Percentiles rank a stretch among this genome's conserved stretches.
Evolutionary conservation across 2,888 invertebrate genomes (phyloP).

Genomic region (Nemurella pictetii): DNA sequence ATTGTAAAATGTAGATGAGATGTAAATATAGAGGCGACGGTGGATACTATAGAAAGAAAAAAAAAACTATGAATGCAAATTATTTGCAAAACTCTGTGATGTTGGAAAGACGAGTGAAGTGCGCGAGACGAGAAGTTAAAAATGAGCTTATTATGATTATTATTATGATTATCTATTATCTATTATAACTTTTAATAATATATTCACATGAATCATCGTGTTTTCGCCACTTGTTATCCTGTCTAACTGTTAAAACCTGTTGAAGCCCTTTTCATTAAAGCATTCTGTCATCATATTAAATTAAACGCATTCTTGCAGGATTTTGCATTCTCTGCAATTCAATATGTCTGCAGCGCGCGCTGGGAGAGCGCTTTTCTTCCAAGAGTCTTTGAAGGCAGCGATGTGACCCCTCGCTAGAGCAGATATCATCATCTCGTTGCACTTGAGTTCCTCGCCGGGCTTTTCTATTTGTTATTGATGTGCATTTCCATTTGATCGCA

Average conservation of each 20-base stretch:
- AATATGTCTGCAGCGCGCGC: too few species aligned
- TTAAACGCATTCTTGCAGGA: too few species aligned
- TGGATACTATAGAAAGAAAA: not conserved
- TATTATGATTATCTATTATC: not conserved
- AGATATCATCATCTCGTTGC: too few species aligned
- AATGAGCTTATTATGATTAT: slow-evolving; percentile 30
- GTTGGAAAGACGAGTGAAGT: not conserved
- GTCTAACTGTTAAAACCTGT: not conserved
- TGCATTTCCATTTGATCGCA: too few species aligned
- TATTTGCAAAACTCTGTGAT: slow-evolving; percentile 26
- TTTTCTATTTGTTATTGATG: too few species aligned
- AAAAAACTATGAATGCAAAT: slow-evolving; percentile 1
- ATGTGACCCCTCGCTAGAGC: too few species aligned
- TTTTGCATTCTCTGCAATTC: too few species aligned
- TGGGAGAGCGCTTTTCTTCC: too few species aligned
- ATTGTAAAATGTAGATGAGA: slow-evolving; percentile 1
- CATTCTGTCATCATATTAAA: too few species aligned
- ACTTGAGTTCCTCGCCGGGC: too few species aligned
- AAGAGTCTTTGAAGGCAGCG: too few species aligned
- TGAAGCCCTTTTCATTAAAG: not conserved
- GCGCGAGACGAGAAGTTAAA: not conserved
- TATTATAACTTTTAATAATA: not conserved
- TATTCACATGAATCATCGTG: not conserved
- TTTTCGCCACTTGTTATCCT: slow-evolving; percentile 7
- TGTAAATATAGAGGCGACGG: not conserved